phyloP scores from a whole-genome alignment of 2,113 vertebrate genomes.

The Sakesphorus luctuosus region DNA sequence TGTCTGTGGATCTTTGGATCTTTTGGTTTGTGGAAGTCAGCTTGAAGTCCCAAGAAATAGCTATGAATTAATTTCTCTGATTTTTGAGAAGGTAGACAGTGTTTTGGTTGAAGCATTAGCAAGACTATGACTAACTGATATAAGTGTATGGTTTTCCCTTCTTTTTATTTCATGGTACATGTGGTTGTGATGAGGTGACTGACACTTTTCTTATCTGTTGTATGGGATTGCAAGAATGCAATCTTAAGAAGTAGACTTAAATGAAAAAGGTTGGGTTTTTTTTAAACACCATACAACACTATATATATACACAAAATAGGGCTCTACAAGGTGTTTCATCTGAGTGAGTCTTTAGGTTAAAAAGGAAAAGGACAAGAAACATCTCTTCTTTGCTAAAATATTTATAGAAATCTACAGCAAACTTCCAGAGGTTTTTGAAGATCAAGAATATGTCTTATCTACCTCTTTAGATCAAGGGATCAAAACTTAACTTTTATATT shows the following conservation, averaged over 20 bases:
- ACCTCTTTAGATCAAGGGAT: not conserved
- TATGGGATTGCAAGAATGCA: not conserved
- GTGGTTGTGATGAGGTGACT: not conserved
- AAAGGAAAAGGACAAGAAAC: not conserved
- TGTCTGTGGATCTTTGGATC: not conserved
- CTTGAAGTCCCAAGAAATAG: not conserved
- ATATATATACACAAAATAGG: not conserved
- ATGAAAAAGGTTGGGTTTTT: not conserved
- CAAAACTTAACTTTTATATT: constrained; percentile 10
- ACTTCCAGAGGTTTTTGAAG: constrained; percentile 22
- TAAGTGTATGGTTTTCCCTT: not conserved
- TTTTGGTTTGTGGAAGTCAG: not conserved
- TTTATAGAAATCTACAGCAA: constrained; percentile 39
- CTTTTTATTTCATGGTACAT: not conserved
- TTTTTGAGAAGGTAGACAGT: not conserved
- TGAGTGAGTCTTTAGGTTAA: not conserved
- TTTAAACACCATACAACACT: not conserved
- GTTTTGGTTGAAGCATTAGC: not conserved
- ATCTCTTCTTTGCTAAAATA: constrained; percentile 24
- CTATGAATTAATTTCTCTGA: not conserved
- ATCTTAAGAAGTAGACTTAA: not conserved
- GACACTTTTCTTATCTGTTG: not conserved
- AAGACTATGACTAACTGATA: not conserved
- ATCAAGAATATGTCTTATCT: not conserved
- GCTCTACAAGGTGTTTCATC: not conserved